phyloP scores from a whole-genome alignment of 2,797 vertebrate species.

The Arvicola amphibius region DNA sequence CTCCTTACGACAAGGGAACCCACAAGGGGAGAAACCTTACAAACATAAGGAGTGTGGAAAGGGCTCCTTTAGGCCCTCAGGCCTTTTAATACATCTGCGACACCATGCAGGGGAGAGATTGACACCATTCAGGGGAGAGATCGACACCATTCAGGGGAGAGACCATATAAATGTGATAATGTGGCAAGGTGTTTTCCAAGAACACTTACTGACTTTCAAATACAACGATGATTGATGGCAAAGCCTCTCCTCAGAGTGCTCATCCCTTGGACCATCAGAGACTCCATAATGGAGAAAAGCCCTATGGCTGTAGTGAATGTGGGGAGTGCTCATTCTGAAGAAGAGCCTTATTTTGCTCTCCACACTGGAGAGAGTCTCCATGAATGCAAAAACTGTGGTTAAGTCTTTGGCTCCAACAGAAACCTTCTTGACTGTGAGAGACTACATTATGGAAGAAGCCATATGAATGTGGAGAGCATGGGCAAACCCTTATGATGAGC shows the following conservation, averaged over 20 bases:
- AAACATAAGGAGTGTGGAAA: slow-evolving; percentile 81
- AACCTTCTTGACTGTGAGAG: slow-evolving; percentile 76
- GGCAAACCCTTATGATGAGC: slow-evolving; percentile 78
- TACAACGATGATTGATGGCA: slow-evolving; percentile 78
- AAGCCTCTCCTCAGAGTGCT: slow-evolving; percentile 80
- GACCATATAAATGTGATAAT: slow-evolving; percentile 75
- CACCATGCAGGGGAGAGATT: slow-evolving; percentile 81
- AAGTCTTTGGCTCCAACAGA: slow-evolving; percentile 78
- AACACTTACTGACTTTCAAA: slow-evolving; percentile 79
- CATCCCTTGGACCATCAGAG: slow-evolving; percentile 80
- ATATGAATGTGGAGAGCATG: slow-evolving; percentile 74
- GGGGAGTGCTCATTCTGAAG: slow-evolving; percentile 78
- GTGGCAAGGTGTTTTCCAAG: slow-evolving; percentile 80
- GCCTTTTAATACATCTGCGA: slow-evolving; percentile 77
- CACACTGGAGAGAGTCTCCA: slow-evolving; percentile 80
- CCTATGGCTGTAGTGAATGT: slow-evolving; percentile 72
- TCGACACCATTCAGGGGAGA: slow-evolving; percentile 80
- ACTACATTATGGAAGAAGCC: slow-evolving; percentile 79
- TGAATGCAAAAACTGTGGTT: slow-evolving; percentile 79
- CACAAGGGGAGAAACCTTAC: slow-evolving; percentile 80
- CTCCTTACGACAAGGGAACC: too few species aligned
- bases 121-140: slow-evolving; percentile 81
- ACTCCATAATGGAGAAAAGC: slow-evolving; percentile 83
- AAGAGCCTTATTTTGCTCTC: slow-evolving; percentile 76
- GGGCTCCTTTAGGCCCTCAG: slow-evolving; percentile 79